Evolutionary conservation across 1,140 invertebrate species (phyloP).

Genomic region (Drosophila ercepeae): DNA sequence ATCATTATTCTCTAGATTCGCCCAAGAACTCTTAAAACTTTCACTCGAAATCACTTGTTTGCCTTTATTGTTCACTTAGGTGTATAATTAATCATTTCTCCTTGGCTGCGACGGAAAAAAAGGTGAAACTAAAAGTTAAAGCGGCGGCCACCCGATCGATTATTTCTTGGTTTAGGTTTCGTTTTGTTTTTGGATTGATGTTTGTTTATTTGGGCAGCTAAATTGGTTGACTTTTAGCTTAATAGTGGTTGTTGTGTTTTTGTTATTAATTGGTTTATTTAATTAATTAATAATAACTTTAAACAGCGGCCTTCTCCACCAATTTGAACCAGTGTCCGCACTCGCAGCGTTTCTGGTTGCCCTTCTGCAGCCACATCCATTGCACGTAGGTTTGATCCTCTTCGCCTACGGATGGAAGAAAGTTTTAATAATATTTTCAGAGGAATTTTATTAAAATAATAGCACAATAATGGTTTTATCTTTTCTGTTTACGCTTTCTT

Average conservation of each 20-base stretch:
- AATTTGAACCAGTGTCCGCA: slow-evolving; percentile 99
- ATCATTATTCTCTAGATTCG: neutral
- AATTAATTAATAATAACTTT: slow-evolving; percentile 84
- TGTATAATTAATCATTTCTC: slow-evolving; percentile 17
- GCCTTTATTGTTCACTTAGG: slow-evolving; percentile 33
- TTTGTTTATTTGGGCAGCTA: slow-evolving; percentile 75
- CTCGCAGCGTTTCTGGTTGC: slow-evolving; percentile 94
- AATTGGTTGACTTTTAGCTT: slow-evolving; percentile 74
- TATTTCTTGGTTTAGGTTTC: slow-evolving; percentile 10
- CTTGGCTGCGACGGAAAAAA: slow-evolving; percentile 8
- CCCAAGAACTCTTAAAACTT: slow-evolving; percentile 8
- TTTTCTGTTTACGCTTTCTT: neutral
- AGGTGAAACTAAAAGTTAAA: slow-evolving; percentile 43
- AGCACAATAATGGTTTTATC: neutral
- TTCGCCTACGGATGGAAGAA: slow-evolving; percentile 85
- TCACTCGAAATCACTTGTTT: slow-evolving; percentile 31
- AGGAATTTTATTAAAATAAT: neutral
- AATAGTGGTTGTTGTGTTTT: slow-evolving; percentile 61
- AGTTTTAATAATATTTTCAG: neutral
- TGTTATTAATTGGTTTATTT: slow-evolving; percentile 80
- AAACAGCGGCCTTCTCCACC: slow-evolving; percentile 88
- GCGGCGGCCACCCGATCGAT: slow-evolving; percentile 18
- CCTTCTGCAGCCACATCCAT: slow-evolving; percentile 97
- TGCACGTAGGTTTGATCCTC: slow-evolving; percentile 94
- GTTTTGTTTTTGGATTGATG: slow-evolving; percentile 56